Conservation (phyloP, 1,140 invertebrate genomes). For the Magallana ariakensis region DNA sequence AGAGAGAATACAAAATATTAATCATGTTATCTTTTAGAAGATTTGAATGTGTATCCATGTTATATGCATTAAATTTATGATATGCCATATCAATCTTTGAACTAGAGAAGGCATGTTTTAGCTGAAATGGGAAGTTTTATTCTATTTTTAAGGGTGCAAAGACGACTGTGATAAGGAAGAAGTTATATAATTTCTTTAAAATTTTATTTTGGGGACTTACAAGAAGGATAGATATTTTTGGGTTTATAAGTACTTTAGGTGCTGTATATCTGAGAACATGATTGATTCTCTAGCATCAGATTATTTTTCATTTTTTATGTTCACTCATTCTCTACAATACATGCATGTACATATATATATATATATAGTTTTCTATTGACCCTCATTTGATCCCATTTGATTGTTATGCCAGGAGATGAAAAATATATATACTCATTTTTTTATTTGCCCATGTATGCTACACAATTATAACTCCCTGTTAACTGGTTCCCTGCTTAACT, state of each 20-base stretch:
- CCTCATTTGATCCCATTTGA: neutral
- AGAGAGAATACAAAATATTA: no score
- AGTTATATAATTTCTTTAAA: neutral
- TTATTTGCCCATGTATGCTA: conserved; percentile 16
- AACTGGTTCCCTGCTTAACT: neutral
- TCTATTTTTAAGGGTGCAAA: neutral
- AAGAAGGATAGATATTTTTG: neutral
- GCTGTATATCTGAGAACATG: neutral
- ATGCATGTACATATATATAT: neutral
- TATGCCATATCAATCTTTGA: no score
- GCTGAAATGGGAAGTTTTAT: neutral
- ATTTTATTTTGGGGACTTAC: conserved; percentile 2
- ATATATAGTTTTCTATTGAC: neutral
- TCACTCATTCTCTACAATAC: no score
- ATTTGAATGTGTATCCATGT: no score
- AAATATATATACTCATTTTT: conserved; percentile 27
- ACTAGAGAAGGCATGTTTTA: no score
- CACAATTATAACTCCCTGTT: neutral
- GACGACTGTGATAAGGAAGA: conserved; percentile 10
- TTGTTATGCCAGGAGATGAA: neutral
- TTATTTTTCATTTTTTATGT: no score
- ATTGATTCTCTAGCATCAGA: neutral
- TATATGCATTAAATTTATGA: no score
- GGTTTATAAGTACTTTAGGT: neutral
- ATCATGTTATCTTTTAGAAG: no score